phyloP scores from a whole-genome alignment of 2,113 vertebrate species.

The Mormyrus iriodes region DNA sequence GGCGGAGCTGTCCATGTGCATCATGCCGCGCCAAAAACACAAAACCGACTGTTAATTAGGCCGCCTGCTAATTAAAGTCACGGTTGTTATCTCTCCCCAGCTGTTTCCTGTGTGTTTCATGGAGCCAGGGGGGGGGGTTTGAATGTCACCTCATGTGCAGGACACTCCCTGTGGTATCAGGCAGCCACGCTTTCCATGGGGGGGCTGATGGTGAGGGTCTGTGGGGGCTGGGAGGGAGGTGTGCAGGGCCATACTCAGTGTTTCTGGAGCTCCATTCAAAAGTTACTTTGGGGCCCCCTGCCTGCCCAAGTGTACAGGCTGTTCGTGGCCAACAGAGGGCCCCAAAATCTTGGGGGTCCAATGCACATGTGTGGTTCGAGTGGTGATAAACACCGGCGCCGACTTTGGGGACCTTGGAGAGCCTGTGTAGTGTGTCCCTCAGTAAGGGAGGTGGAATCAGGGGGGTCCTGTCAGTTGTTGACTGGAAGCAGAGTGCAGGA shows the following conservation, averaged over 20 bases:
- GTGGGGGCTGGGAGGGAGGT: background rate
- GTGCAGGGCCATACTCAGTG: background rate
- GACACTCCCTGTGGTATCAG: background rate
- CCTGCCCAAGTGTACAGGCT: background rate
- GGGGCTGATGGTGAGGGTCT: background rate
- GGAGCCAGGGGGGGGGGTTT: background rate
- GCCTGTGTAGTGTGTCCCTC: background rate
- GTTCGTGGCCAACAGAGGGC: background rate
- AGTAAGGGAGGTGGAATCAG: background rate
- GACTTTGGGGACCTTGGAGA: background rate
- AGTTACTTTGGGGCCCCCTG: background rate
- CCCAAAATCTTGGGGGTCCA: too few species aligned
- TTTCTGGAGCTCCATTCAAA: background rate
- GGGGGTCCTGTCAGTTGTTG: background rate
- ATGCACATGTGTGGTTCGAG: background rate
- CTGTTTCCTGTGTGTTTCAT: constrained; percentile 29
- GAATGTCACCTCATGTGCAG: background rate
- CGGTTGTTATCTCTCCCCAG: constrained; percentile 46
- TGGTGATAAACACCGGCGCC: too few species aligned
- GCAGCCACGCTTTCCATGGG: background rate
- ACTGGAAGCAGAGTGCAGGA: background rate
- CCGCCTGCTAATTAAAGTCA: constrained; percentile 45
- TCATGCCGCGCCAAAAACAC: background rate
- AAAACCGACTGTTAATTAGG: constrained; percentile 43
- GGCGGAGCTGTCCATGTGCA: background rate